A percentile compares a stretch with the other conserved stretches of the same genome.
These are phyloP conservation scores for Pangasius krempfi DNA, from an alignment of 2,797 vertebrate species.

Conservation along the genomic window DNA sequence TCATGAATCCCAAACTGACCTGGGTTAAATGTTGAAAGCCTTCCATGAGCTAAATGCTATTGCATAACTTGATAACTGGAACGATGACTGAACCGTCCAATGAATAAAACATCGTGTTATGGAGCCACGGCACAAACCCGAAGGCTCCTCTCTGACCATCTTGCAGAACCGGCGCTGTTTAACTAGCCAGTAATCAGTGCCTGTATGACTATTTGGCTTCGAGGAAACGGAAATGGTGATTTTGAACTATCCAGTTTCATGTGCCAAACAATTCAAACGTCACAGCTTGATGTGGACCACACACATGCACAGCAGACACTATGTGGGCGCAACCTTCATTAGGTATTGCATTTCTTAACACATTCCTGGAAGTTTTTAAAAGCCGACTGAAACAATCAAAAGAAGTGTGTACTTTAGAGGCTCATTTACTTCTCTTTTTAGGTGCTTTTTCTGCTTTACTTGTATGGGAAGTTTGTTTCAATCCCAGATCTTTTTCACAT, in stretches of 20 bases:
- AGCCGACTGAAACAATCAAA: neutral
- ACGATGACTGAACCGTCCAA: constrained; percentile 20
- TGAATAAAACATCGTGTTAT: constrained; percentile 11
- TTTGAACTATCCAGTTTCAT: constrained; percentile 32
- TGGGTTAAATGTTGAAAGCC: neutral
- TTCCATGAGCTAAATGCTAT: neutral
- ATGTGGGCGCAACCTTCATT: neutral
- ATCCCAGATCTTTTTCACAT: neutral
- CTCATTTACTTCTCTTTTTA: neutral
- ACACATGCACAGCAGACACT: constrained; percentile 30
- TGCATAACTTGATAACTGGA: constrained; percentile 33
- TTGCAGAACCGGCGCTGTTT: constrained; percentile 32
- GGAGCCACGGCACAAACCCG: constrained; percentile 6
- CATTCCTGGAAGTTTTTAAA: neutral
- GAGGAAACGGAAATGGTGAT: constrained; percentile 39
- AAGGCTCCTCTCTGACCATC: constrained; percentile 30
- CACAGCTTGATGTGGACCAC: constrained; percentile 44
- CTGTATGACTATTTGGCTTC: constrained; percentile 25
- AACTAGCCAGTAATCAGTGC: constrained; percentile 21
- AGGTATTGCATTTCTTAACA: constrained; percentile 1
- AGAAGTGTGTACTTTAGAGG: too few relatives aligned
- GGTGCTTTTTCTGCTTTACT: neutral
- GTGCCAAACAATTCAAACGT: constrained; percentile 34
- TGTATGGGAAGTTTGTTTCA: neutral
- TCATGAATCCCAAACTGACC: constrained; percentile 24